Evolutionary conservation across 2,113 vertebrate genomes (phyloP).

Genomic region (Fulica atra): DNA sequence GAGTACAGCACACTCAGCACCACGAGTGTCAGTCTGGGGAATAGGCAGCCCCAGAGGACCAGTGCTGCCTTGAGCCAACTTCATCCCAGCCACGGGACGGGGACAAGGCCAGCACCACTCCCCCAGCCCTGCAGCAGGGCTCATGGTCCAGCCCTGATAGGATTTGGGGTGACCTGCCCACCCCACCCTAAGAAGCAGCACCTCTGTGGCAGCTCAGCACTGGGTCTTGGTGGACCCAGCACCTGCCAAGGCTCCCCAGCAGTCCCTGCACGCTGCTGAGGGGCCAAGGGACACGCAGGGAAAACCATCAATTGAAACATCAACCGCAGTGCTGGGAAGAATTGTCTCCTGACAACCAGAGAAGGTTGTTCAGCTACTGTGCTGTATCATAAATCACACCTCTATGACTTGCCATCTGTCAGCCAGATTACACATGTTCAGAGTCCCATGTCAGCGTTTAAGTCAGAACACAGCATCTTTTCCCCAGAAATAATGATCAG

Average conservation of each 20-base stretch:
- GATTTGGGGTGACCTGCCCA: neutral
- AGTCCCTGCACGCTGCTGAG: neutral
- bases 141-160: accelerated
- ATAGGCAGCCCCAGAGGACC: neutral
- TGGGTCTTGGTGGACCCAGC: accelerated
- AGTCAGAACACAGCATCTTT: constrained; percentile 34
- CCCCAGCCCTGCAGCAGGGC: neutral
- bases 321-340: neutral
- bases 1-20: neutral
- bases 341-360: constrained; percentile 47
- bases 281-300: neutral
- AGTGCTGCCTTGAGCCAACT: neutral
- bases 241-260: neutral
- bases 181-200: neutral
- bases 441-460: constrained; percentile 17
- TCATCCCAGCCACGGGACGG: accelerated
- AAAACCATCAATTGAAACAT: neutral
- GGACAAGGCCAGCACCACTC: neutral
- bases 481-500: neutral
- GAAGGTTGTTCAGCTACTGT: constrained; percentile 60
- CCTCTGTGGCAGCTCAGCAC: neutral
- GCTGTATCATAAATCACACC: constrained; percentile 60
- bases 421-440: constrained; percentile 59
- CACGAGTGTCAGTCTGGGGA: neutral
- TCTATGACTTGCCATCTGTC: constrained; percentile 54